Conservation (phyloP, 2,797 vertebrate species). For the Neomorphus geoffroyi region DNA sequence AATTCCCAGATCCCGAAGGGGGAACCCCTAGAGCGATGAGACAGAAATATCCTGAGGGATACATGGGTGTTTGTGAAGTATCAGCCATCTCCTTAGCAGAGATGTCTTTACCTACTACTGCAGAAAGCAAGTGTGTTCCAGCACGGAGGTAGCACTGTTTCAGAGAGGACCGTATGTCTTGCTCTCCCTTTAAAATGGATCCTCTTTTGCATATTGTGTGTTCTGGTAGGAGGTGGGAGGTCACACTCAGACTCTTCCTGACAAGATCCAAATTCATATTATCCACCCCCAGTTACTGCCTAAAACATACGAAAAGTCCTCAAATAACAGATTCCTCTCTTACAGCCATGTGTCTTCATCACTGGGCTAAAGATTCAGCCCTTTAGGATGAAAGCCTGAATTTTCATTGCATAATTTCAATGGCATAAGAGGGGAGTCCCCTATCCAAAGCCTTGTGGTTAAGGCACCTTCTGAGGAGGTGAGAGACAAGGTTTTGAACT, state of each 20-base stretch:
- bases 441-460: conserved; percentile 14
- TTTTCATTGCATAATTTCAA: not conserved
- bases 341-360: not conserved
- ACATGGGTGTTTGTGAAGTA: not conserved
- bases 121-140: conserved; percentile 6
- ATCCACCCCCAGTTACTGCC: conserved; percentile 8
- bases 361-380: not conserved
- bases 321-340: not conserved
- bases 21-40: not conserved
- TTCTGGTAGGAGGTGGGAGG: conserved; percentile 56
- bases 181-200: conserved; percentile 41
- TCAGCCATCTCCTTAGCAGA: not conserved
- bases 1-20: not conserved
- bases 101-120: not conserved
- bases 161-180: not conserved
- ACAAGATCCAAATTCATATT: conserved; percentile 39
- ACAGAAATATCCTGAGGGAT: not conserved
- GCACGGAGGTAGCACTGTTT: not conserved
- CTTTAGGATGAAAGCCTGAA: not conserved
- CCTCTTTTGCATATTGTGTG: conserved; percentile 41
- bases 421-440: conserved; percentile 11
- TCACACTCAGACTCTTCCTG: conserved; percentile 36
- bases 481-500: conserved; percentile 26
- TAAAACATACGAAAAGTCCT: conserved; percentile 11
- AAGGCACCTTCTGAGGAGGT: conserved; percentile 13